Conservation (phyloP, 2,888 invertebrate species). For the Anoplius nigerrimus region DNA sequence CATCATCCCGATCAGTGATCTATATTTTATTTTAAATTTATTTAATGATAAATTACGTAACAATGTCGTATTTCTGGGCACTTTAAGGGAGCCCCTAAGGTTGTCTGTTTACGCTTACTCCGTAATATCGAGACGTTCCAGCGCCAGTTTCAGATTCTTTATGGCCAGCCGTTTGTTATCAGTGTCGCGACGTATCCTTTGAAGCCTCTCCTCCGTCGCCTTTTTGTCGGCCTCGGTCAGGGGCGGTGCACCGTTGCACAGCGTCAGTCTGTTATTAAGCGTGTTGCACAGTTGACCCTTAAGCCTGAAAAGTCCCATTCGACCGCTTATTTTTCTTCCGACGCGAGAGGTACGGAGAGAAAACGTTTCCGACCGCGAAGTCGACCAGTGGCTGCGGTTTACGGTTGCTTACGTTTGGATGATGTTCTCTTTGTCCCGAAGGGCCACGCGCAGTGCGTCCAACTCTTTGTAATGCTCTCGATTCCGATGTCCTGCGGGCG, state of each 20-base stretch:
- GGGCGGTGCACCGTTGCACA: slow-evolving; percentile 73
- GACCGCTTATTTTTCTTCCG: no score
- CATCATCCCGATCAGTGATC: no score
- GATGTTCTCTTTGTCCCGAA: slow-evolving; percentile 88
- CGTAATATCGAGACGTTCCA: slow-evolving; percentile 90
- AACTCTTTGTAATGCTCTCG: slow-evolving; percentile 78
- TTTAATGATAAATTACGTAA: no score
- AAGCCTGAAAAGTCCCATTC: slow-evolving; percentile 72
- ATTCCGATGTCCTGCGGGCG: slow-evolving; percentile 67
- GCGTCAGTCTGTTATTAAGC: slow-evolving; percentile 75
- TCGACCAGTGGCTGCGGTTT: no score
- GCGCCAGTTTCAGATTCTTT: slow-evolving; percentile 86
- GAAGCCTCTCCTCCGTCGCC: slow-evolving; percentile 79
- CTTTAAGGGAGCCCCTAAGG: no score
- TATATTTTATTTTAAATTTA: no score
- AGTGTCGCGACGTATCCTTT: slow-evolving; percentile 81
- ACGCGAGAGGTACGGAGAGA: no score
- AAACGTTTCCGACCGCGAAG: no score
- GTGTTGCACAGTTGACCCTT: slow-evolving; percentile 83
- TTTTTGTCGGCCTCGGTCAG: slow-evolving; percentile 78
- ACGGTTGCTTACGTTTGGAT: slow-evolving; percentile 82
- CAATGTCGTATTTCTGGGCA: no score
- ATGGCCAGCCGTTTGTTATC: slow-evolving; percentile 87
- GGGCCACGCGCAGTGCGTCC: slow-evolving; percentile 83
- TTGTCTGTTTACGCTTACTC: slow-evolving; percentile 83